Evolutionary conservation across 1,140 invertebrate genomes (phyloP).

Genomic region (Elysia chlorotica): DNA sequence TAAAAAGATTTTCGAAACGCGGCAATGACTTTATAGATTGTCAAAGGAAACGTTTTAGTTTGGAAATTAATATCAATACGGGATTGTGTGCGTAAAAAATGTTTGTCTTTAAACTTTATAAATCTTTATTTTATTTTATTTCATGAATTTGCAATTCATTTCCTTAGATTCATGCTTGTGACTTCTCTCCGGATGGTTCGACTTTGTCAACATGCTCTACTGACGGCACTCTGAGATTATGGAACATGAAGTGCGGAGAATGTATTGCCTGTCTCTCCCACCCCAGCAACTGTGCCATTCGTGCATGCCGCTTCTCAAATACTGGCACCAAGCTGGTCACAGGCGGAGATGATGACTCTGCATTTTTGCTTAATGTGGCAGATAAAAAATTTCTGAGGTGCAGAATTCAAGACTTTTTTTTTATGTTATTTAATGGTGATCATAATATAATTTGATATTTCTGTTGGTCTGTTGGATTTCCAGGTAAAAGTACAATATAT

Average conservation of each 20-base stretch:
- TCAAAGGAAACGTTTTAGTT: neutral
- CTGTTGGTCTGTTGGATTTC: neutral
- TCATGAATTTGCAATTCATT: neutral
- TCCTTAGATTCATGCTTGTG: constrained; percentile 58
- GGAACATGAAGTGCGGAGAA: constrained; percentile 71
- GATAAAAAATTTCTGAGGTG: constrained; percentile 70
- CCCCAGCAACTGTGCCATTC: constrained; percentile 70
- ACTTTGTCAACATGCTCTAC: constrained; percentile 75
- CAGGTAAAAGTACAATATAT: neutral
- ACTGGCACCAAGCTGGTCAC: constrained; percentile 72
- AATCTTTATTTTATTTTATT: neutral
- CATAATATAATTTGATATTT: neutral
- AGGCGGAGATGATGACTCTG: constrained; percentile 75
- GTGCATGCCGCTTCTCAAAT: constrained; percentile 73
- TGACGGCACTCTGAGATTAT: constrained; percentile 75
- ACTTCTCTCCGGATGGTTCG: constrained; percentile 74
- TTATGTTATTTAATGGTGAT: neutral
- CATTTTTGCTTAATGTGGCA: constrained; percentile 76
- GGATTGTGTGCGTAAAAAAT: neutral
- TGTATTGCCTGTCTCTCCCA: constrained; percentile 71
- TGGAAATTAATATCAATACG: neutral
- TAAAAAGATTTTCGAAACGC: neutral
- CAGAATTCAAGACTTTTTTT: neutral
- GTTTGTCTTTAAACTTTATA: neutral
- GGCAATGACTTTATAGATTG: neutral